Evolutionary conservation across 1,140 invertebrate genomes (phyloP).

Genomic region (Pachypsylla venusta): DNA sequence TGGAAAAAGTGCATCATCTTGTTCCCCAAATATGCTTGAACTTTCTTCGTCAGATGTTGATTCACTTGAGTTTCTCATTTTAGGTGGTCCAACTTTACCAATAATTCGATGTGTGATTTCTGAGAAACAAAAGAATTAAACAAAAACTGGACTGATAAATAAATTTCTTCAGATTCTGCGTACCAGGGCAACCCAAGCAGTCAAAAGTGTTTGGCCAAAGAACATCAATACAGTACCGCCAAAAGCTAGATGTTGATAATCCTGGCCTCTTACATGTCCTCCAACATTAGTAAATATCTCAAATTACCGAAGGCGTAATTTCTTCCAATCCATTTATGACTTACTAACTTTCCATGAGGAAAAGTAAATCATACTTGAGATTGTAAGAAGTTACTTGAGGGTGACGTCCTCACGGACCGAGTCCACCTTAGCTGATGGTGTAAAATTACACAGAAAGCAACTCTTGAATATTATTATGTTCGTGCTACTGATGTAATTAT

Average conservation of each 20-base stretch:
- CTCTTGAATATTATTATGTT: too few species aligned
- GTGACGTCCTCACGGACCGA: too few species aligned
- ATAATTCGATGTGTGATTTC: not conserved
- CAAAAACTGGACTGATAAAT: not conserved
- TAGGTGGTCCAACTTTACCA: not conserved
- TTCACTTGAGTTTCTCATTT: not conserved
- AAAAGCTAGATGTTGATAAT: not conserved
- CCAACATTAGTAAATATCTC: not conserved
- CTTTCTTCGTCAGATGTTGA: not conserved
- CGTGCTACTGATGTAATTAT: too few species aligned
- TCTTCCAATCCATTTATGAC: too few species aligned
- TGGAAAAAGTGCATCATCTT: too few species aligned
- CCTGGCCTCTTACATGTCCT: not conserved
- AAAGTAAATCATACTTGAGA: too few species aligned
- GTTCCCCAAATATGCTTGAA: not conserved
- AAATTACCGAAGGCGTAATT: not conserved
- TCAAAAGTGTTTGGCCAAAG: too few species aligned
- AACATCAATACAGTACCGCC: too few species aligned
- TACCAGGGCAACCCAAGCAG: not conserved
- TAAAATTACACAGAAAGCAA: too few species aligned
- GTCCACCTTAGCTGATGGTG: too few species aligned
- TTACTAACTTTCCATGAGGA: too few species aligned
- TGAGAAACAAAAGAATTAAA: not conserved
- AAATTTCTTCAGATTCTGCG: not conserved
- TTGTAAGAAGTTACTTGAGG: too few species aligned